Base-by-base conservation (phyloP, 2,113 vertebrate species). In the Hipposideros armiger region DNA sequence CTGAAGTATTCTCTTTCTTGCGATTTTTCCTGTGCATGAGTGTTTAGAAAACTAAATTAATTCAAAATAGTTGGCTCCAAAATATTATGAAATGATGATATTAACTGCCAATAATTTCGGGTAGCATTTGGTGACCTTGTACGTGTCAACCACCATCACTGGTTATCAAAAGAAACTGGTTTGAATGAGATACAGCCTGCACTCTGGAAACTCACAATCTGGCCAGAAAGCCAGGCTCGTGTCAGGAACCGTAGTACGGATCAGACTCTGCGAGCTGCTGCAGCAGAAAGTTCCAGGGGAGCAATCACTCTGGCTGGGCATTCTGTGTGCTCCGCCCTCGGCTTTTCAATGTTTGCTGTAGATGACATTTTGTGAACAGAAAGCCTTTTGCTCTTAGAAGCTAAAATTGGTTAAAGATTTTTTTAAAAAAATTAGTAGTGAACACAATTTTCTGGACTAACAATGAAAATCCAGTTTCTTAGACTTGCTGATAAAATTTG, bases 231-330 rank as follows among this genome's bases (percentile, higher is more conserved):
- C 45, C 17, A 77, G 76, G 2, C n/a, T 11, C 0, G 1, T 32
- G 28, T 74, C 11, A 0, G 52, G 2, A 0, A 1, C 42, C 24
- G 0, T 0, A 1, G 10, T 3, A 2, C 1, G 4, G 1, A 8
- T 28, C 24, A 0, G 60, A 3, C 56, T 58, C 14, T 5, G 2
- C 19, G 1, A 0, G 58, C 4, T 20, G 14, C 84, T 24, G 13
- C 0, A 0, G 11, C 19, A 58, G 45, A 30, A 42, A 24, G 32
- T 52, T 3, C 69, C 9, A 0, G 30, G 26, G 26, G 14, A 10
- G 4, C 20, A 77, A 0, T 16, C 14, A 1, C 10, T 28, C 11
- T 0, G 3, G 10, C 19, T 15, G 86, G 28, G 3, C 9, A 0
- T 19, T 14, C 22, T 2, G 2, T 0, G 1, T 0, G 7, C 72